Conservation (phyloP, 2,888 invertebrate species). For the Eulithis prunata region DNA sequence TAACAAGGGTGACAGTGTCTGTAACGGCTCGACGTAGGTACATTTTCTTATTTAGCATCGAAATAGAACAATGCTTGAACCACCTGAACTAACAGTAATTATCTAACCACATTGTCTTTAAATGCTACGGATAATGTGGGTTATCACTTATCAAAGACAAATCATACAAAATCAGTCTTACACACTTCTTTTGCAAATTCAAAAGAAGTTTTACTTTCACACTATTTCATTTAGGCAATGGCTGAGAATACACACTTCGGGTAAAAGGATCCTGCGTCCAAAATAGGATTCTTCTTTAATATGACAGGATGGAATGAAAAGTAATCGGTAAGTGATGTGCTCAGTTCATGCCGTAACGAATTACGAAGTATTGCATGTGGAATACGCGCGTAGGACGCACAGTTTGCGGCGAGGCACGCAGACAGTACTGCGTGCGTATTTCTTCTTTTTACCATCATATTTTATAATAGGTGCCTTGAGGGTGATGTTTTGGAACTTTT, state of each 20-base stretch:
- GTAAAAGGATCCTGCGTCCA: not conserved
- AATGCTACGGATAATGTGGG: not conserved
- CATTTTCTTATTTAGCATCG: slow-evolving; percentile 25
- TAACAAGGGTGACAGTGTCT: slow-evolving; percentile 1
- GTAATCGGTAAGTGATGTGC: slow-evolving; percentile 39
- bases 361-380: slow-evolving; percentile 39
- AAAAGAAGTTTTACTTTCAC: no score
- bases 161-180: no score
- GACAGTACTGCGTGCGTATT: slow-evolving; percentile 8
- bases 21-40: no score
- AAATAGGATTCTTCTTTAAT: slow-evolving; percentile 31
- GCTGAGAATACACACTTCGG: not conserved
- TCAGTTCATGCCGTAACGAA: slow-evolving; percentile 40
- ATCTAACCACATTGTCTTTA: slow-evolving; percentile 16
- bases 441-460: slow-evolving; percentile 31
- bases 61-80: slow-evolving; percentile 26
- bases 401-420: slow-evolving; percentile 16
- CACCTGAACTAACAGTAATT: slow-evolving; percentile 34
- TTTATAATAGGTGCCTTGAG: slow-evolving; percentile 9
- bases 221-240: no score
- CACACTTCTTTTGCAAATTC: no score
- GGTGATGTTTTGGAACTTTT: slow-evolving; percentile 24
- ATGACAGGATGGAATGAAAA: slow-evolving; percentile 33
- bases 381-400: slow-evolving; percentile 29
- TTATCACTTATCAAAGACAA: no score